A percentile compares a stretch with the other conserved stretches of the same genome.
Conservation (phyloP, 2,113 vertebrate genomes). For the Phalacrocorax brasilianus region DNA sequence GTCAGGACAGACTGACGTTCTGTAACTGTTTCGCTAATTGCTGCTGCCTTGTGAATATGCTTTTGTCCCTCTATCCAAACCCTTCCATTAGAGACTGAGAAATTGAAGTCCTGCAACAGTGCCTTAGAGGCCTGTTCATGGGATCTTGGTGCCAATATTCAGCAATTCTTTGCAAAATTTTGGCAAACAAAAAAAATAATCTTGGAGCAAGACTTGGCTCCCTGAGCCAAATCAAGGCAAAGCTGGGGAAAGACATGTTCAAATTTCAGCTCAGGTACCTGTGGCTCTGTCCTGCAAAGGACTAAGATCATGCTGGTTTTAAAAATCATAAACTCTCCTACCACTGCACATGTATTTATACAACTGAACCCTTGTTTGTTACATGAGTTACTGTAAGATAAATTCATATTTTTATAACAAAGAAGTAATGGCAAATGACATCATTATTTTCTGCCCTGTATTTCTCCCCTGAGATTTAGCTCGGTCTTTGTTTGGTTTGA, state of each 20-base stretch:
- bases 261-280: conserved; percentile 18
- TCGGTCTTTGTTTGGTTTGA: background rate
- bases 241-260: background rate
- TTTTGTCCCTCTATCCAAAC: conserved; percentile 22
- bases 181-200: too few species aligned
- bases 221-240: background rate
- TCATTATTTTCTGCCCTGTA: background rate
- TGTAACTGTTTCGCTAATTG: conserved; percentile 36
- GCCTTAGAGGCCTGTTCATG: background rate
- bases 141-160: background rate
- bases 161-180: too few species aligned
- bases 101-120: background rate
- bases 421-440: background rate
- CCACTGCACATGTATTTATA: background rate
- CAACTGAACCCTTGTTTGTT: background rate
- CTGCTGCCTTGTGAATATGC: conserved; percentile 20
- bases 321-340: background rate
- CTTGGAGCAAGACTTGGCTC: background rate
- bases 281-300: background rate
- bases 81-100: background rate
- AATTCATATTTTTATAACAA: background rate
- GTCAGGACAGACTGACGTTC: conserved; percentile 36
- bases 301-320: background rate
- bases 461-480: background rate
- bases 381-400: background rate